These are phyloP conservation scores for Nomada hirtipes DNA, from an alignment of 2,888 invertebrate genomes.

Conservation along the genomic window DNA sequence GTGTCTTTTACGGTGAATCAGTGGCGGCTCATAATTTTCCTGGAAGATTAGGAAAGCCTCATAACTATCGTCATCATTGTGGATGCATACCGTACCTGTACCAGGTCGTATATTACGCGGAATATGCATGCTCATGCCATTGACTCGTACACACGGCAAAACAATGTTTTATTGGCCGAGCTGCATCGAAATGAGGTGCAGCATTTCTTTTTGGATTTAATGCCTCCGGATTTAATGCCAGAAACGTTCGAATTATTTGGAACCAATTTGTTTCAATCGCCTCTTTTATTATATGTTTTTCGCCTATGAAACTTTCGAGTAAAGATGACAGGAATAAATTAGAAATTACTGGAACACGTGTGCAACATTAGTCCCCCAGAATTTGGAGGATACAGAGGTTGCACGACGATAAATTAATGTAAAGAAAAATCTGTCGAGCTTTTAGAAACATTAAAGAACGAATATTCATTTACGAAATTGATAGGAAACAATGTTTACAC, in stretches of 20 bases:
- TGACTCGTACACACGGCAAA: constrained; percentile 42
- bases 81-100: constrained; percentile 30
- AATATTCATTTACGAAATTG: not conserved
- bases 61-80: constrained; percentile 57
- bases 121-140: constrained; percentile 44
- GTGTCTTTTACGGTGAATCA: constrained; percentile 35
- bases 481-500: not conserved
- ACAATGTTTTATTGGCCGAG: constrained; percentile 53
- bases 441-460: not conserved
- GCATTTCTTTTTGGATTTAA: not conserved
- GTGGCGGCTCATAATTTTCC: constrained; percentile 50
- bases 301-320: not conserved
- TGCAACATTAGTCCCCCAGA: not conserved
- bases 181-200: not conserved
- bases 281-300: not conserved
- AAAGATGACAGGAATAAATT: not conserved
- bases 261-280: not conserved
- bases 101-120: constrained; percentile 48
- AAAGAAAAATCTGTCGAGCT: not conserved
- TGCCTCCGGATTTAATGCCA: not conserved
- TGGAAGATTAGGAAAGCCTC: constrained; percentile 65
- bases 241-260: no score
- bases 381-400: not conserved
- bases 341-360: not conserved
- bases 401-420: not conserved